These are phyloP conservation scores for Gallinago stenura DNA, from an alignment of 2,797 vertebrate genomes.

Conservation along the genomic window DNA sequence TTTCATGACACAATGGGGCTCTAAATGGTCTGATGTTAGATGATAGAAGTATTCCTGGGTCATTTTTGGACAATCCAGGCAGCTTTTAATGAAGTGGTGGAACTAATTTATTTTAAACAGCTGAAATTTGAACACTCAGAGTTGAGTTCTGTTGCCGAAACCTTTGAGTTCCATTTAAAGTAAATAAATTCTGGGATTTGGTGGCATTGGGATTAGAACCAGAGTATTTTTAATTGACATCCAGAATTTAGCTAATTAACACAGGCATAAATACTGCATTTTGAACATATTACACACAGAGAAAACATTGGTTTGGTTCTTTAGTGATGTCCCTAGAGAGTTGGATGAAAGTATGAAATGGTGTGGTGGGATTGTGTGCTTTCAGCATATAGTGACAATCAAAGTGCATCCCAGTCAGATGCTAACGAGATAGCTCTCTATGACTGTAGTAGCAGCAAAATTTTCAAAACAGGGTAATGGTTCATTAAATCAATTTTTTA, in stretches of 20 bases:
- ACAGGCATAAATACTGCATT: neutral
- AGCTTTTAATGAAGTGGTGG: neutral
- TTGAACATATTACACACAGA: neutral
- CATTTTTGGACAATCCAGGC: neutral
- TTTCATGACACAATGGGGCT: neutral
- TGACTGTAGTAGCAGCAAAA: neutral
- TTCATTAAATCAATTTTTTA: neutral
- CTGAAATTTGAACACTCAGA: neutral
- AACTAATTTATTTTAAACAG: neutral
- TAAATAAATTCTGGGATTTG: neutral
- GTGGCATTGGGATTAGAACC: neutral
- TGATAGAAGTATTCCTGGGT: neutral
- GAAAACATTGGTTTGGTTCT: neutral
- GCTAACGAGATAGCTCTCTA: neutral
- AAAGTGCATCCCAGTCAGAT: neutral
- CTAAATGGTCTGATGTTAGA: neutral
- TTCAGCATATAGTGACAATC: neutral
- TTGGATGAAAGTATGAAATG: neutral
- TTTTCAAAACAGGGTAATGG: neutral
- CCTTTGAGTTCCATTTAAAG: neutral
- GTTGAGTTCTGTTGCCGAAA: neutral
- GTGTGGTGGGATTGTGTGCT: too few species aligned
- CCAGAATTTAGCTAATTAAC: neutral
- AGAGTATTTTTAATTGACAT: neutral
- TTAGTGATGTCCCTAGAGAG: neutral